These are phyloP conservation scores for Biston stratarius DNA, from an alignment of 2,888 invertebrate genomes.

Conservation along the genomic window DNA sequence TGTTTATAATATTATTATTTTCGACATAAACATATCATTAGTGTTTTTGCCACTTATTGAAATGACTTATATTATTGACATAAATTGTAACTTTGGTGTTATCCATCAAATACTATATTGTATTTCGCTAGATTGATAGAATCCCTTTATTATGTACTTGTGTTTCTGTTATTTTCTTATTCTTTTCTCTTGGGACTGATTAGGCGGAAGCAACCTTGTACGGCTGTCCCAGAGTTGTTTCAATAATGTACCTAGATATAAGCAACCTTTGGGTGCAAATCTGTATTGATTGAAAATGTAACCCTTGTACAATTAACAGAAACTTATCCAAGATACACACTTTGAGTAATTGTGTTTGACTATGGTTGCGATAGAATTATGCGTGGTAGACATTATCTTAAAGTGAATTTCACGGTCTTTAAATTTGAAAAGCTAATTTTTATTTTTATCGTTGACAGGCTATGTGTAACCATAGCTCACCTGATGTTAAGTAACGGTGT, in stretches of 20 bases:
- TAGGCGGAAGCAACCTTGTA: constrained; percentile 20
- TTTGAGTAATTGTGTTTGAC: background rate
- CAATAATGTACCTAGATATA: constrained; percentile 3
- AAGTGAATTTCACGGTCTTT: too few relatives aligned
- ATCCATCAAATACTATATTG: too few relatives aligned
- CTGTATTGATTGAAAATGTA: background rate
- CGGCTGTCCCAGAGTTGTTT: constrained; percentile 10
- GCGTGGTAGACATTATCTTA: background rate
- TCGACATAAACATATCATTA: too few relatives aligned
- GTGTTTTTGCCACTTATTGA: too few relatives aligned
- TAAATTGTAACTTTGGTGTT: too few relatives aligned
- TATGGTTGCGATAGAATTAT: background rate
- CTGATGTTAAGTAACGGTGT: too few relatives aligned
- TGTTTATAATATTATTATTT: too few relatives aligned
- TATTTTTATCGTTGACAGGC: too few relatives aligned
- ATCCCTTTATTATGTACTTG: background rate
- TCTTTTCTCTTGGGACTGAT: constrained; percentile 7
- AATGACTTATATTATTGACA: too few relatives aligned
- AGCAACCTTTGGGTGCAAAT: constrained; percentile 5
- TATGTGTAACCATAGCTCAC: too few relatives aligned
- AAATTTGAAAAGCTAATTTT: too few relatives aligned
- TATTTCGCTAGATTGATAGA: too few relatives aligned
- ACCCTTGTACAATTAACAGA: background rate
- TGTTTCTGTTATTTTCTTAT: background rate
- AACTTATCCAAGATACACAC: background rate